Evolutionary conservation across 2,113 vertebrate species (phyloP).

Genomic region (Pteruthius melanotis): DNA sequence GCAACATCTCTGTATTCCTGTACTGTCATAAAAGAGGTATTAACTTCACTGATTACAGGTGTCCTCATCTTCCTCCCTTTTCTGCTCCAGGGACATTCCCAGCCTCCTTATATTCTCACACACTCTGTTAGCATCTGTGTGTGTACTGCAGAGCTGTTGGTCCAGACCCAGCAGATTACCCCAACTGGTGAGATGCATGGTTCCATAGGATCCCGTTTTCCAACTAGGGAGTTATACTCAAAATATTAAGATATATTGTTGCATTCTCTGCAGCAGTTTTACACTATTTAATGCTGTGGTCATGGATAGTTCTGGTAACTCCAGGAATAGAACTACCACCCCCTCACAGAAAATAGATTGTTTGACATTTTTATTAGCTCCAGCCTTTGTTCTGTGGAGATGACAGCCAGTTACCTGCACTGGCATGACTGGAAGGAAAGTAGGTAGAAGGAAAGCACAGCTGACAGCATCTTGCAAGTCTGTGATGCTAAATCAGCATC

Average conservation of each 20-base stretch:
- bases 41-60: neutral
- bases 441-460: neutral
- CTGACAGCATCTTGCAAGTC: slow-evolving; percentile 12
- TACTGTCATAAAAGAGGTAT: neutral
- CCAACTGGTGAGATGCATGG: fast-evolving
- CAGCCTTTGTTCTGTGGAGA: slow-evolving; percentile 3
- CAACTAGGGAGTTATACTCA: neutral
- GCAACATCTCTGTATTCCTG: neutral
- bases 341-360: neutral
- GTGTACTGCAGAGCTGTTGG: neutral
- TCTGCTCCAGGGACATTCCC: neutral
- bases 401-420: slow-evolving; percentile 16
- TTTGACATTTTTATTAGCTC: slow-evolving; percentile 33
- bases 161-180: neutral
- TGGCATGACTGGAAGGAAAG: slow-evolving; percentile 6
- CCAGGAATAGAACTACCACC: slow-evolving; percentile 20
- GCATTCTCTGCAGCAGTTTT: neutral
- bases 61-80: neutral
- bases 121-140: neutral
- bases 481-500: slow-evolving; percentile 32
- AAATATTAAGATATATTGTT: neutral
- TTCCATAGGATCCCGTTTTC: neutral
- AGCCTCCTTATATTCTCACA: neutral
- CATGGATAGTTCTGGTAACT: slow-evolving; percentile 10
- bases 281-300: neutral